Base-by-base conservation (phyloP, 2,888 invertebrate species). In the Tinea trinotella region DNA sequence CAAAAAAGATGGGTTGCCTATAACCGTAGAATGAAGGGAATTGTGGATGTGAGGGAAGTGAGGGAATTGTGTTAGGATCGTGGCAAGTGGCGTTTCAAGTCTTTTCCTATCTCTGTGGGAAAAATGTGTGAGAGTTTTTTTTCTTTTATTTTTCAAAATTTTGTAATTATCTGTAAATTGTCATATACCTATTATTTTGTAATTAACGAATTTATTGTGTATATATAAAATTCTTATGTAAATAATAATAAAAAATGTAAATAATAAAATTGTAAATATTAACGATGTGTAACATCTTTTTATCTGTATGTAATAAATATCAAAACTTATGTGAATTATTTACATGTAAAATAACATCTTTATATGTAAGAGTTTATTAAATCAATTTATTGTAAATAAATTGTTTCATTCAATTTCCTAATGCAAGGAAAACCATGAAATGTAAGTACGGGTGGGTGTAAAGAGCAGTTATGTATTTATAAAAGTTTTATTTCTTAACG, bases 341-440 rank as follows among this genome's bases (percentile, higher is more conserved):
- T 24, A 50, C 24, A 15, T 50, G 18, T 50, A 18, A 24, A 24
- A 50, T 15, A 7, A 50, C 10, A 15, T 74, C 76, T 80, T 80
- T 82, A 77, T 83, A 82, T 68, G 71, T 73, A 76, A 72, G 69
- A 76, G 67, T 78, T 80, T 76, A 82, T 68, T 79, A 81, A 76
- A 78, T 75, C 77, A 70, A 61, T 44, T 49, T 59, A 62, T n/a
- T 58, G 59, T 62, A 60, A 61, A 61, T 53, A 6, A 13, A 13
- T 12, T 13, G n/a, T 6, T 40, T 40, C 7, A 40, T 40, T 40
- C 40, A 15, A n/a, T n/a, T n/a, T n/a, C n/a, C n/a, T n/a, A n/a
- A n/a, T n/a, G n/a, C n/a, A n/a, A n/a, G n/a, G n/a, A n/a, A n/a
- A n/a, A n/a, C n/a, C n/a, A n/a, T n/a, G n/a, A n/a, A n/a, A n/a